phyloP scores from a whole-genome alignment of 2,797 vertebrate species.

The Pteropus rufus region DNA sequence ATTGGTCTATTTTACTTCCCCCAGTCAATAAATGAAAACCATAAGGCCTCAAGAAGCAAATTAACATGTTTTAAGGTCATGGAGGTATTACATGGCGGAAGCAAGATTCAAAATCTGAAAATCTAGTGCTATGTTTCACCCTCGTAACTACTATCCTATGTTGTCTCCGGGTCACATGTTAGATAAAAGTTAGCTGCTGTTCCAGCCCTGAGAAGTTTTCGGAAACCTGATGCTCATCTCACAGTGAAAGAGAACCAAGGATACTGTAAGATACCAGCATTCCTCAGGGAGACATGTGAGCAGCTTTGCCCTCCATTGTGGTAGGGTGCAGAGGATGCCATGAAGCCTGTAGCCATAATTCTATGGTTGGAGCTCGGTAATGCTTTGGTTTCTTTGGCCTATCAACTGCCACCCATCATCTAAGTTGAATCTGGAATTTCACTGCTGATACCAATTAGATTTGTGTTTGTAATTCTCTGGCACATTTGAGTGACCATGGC shows the following conservation, averaged over 20 bases:
- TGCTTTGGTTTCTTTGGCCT: neutral
- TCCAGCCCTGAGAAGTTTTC: neutral
- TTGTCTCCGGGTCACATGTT: neutral
- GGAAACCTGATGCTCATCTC: neutral
- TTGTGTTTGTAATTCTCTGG: neutral
- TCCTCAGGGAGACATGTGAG: neutral
- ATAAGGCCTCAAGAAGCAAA: neutral
- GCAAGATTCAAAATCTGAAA: neutral
- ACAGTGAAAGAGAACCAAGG: neutral
- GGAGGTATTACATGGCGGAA: neutral
- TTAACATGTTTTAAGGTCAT: neutral
- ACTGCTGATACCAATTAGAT: neutral
- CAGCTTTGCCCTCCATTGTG: fast-evolving
- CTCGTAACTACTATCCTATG: neutral
- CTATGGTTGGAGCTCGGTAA: neutral
- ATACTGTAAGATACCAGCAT: fast-evolving
- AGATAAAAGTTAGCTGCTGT: neutral
- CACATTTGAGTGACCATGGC: neutral
- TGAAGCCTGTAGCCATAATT: neutral
- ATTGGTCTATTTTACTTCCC: neutral
- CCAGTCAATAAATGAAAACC: neutral
- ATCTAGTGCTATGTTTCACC: neutral
- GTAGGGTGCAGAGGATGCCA: neutral
- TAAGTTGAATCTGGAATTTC: neutral
- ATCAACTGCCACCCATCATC: neutral